A percentile compares a stretch with the other conserved stretches of the same genome.
Conservation (phyloP, 2,797 vertebrate genomes). For the Ceyx erithaca region DNA sequence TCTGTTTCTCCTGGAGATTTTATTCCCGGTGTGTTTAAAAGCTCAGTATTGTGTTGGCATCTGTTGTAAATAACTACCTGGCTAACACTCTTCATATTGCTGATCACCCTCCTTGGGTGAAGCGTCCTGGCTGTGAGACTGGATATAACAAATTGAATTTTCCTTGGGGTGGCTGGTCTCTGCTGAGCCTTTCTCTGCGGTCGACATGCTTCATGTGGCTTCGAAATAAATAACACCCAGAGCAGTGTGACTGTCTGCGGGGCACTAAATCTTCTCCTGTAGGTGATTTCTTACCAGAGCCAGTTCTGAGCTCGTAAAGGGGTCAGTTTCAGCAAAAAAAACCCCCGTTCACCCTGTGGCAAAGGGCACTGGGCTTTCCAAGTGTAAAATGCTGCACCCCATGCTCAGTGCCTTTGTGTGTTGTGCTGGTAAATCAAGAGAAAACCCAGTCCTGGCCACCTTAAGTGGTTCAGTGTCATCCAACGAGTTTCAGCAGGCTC, state of each 20-base stretch:
- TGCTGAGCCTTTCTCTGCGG: not conserved
- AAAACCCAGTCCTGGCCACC: too few species aligned
- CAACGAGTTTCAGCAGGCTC: not conserved
- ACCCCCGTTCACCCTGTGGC: not conserved
- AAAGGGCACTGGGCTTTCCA: not conserved
- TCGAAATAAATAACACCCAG: not conserved
- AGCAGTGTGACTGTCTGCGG: not conserved
- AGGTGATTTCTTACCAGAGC: not conserved
- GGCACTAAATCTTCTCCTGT: not conserved
- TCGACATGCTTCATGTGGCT: not conserved
- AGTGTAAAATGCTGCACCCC: not conserved
- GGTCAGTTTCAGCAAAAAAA: not conserved
- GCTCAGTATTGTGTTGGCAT: not conserved
- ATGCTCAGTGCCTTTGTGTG: accelerated
- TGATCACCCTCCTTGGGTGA: not conserved
- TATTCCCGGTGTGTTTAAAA: not conserved
- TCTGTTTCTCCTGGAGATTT: not conserved
- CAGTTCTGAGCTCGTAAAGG: not conserved
- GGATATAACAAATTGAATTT: not conserved
- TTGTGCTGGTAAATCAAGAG: not conserved
- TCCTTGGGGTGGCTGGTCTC: not conserved
- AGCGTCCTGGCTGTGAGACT: not conserved
- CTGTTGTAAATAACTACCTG: not conserved
- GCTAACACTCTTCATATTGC: not conserved
- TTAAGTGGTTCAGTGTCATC: not conserved